These are phyloP conservation scores for Ctena decussata DNA, from an alignment of 2,888 invertebrate species.

Conservation along the genomic window DNA sequence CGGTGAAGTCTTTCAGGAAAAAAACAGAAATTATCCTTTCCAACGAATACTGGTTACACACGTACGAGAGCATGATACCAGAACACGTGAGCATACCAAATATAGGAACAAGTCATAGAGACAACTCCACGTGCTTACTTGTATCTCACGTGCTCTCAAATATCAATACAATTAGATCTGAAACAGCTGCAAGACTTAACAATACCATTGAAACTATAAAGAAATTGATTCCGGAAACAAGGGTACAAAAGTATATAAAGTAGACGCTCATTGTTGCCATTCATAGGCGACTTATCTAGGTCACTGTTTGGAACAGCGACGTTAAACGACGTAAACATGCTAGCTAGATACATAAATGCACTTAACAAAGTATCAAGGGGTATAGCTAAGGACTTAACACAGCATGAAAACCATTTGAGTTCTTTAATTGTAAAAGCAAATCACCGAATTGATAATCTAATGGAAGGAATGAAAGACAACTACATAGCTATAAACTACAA, in stretches of 20 bases:
- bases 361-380: too few species aligned
- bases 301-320: constrained; percentile 55
- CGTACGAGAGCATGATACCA: background rate
- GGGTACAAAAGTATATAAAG: background rate
- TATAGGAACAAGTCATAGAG: background rate
- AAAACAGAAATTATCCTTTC: background rate
- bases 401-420: constrained; percentile 44
- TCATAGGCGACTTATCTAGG: constrained; percentile 48
- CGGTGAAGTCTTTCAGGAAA: too few species aligned
- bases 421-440: constrained; percentile 41
- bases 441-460: constrained; percentile 37
- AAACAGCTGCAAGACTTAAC: background rate
- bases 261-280: constrained; percentile 37
- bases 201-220: too few species aligned
- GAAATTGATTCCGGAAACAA: too few species aligned
- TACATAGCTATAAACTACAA: constrained; percentile 29
- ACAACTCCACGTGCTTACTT: background rate
- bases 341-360: constrained; percentile 4
- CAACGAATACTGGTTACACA: background rate
- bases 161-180: constrained; percentile 12
- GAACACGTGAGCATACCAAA: background rate
- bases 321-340: constrained; percentile 38
- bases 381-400: background rate
- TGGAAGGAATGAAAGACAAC: constrained; percentile 32
- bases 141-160: constrained; percentile 24